Conservation (phyloP, 1,140 invertebrate genomes). For the Cydia strobilella region DNA sequence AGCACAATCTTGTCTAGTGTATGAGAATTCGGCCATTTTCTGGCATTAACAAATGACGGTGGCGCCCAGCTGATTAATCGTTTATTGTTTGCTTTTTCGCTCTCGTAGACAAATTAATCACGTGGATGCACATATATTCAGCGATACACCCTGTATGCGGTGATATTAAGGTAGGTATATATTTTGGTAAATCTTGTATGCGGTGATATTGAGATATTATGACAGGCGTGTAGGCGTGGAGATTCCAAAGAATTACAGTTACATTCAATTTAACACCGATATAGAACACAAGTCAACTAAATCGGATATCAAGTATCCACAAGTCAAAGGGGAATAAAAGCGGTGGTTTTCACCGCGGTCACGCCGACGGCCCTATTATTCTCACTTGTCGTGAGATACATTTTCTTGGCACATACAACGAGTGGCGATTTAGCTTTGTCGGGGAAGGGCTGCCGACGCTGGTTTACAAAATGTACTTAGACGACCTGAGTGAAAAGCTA, state of each 20-base stretch:
- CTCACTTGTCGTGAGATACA: constrained; percentile 75
- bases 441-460: constrained; percentile 25
- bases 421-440: constrained; percentile 75
- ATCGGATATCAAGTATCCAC: constrained; percentile 14
- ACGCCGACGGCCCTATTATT: constrained; percentile 64
- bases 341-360: constrained; percentile 35
- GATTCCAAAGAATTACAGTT: too few species aligned
- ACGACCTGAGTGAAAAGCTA: too few species aligned
- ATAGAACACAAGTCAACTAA: not conserved
- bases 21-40: constrained; percentile 30
- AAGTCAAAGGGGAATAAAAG: constrained; percentile 37
- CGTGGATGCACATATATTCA: constrained; percentile 20
- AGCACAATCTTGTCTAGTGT: constrained; percentile 29
- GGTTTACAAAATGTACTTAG: constrained; percentile 1
- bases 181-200: too few species aligned
- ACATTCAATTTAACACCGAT: too few species aligned
- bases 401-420: constrained; percentile 71
- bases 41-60: constrained; percentile 29
- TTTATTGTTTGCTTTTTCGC: constrained; percentile 29
- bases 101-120: constrained; percentile 15
- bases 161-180: not conserved
- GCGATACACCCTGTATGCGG: not conserved
- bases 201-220: too few species aligned
- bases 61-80: constrained; percentile 22
- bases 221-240: too few species aligned